phyloP scores from a whole-genome alignment of 2,797 vertebrate species.

The Protonibea diacanthus region DNA sequence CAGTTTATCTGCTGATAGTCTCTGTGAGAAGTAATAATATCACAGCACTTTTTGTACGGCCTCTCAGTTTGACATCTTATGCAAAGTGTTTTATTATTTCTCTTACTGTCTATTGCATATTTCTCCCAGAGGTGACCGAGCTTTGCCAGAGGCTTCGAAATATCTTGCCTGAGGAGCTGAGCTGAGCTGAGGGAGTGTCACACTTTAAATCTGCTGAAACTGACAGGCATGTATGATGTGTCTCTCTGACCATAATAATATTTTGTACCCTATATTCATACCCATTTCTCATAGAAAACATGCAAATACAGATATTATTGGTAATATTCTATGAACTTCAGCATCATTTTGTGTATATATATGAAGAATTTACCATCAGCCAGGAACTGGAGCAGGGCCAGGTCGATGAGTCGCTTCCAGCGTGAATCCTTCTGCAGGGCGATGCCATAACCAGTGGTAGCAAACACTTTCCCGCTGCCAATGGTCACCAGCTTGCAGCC shows the following conservation, averaged over 20 bases:
- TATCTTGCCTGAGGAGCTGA: slow-evolving; percentile 2
- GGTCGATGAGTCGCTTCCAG: slow-evolving; percentile 95
- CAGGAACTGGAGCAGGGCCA: slow-evolving; percentile 96
- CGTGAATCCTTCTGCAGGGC: slow-evolving; percentile 97
- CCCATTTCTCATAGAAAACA: not conserved
- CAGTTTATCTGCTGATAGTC: not conserved
- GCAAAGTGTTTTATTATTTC: not conserved
- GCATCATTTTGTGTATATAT: not conserved
- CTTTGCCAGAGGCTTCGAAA: slow-evolving; percentile 15
- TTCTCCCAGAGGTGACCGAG: slow-evolving; percentile 18
- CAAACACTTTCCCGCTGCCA: slow-evolving; percentile 97
- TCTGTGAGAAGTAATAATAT: not conserved
- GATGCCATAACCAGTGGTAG: slow-evolving; percentile 97
- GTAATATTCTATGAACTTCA: not conserved
- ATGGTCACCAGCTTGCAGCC: slow-evolving; percentile 99
- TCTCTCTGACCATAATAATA: not conserved
- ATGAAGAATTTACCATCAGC: slow-evolving; percentile 89
- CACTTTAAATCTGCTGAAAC: slow-evolving; percentile 34
- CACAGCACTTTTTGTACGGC: not conserved
- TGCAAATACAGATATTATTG: not conserved
- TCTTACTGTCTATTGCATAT: slow-evolving; percentile 26
- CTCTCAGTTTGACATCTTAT: slow-evolving; percentile 7
- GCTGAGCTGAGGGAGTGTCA: slow-evolving; percentile 10
- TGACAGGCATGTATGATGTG: not conserved
- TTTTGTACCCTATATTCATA: slow-evolving; percentile 21